Percentiles rank a stretch among this genome's conserved stretches.
These are phyloP conservation scores for Malurus leucopterus DNA, from an alignment of 2,797 vertebrate species.

Conservation along the genomic window DNA sequence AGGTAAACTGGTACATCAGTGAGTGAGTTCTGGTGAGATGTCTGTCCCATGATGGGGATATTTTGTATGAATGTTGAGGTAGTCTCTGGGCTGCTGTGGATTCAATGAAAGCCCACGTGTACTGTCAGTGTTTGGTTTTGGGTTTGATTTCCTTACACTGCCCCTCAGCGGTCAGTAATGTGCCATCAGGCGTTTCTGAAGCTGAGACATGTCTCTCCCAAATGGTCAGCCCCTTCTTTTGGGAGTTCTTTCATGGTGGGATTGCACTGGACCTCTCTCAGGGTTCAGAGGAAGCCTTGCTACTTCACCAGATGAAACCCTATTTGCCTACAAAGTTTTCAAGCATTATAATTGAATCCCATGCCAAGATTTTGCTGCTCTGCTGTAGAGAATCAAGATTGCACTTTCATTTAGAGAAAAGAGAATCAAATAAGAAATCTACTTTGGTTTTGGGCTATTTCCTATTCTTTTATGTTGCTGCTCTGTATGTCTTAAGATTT, in stretches of 20 bases:
- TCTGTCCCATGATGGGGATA: neutral
- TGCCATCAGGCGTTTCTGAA: neutral
- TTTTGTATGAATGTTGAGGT: neutral
- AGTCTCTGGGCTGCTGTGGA: neutral
- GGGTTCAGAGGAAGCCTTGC: neutral
- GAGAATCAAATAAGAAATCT: neutral
- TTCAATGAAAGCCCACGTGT: neutral
- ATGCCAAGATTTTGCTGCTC: neutral
- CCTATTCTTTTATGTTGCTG: neutral
- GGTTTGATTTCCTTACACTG: constrained; percentile 22
- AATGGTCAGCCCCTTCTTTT: neutral
- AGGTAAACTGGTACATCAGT: neutral
- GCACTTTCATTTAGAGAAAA: neutral
- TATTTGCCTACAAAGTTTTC: neutral
- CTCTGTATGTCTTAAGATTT: neutral
- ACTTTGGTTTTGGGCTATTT: neutral
- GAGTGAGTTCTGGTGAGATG: neutral
- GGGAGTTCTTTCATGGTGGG: neutral
- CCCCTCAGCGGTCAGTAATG: neutral
- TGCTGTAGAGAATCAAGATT: neutral
- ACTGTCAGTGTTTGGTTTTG: neutral
- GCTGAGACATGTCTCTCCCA: neutral
- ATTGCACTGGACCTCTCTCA: neutral
- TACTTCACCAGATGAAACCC: neutral
- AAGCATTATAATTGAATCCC: neutral